Conservation (phyloP, 1,140 invertebrate species). For the Caenorhabditis latens region DNA sequence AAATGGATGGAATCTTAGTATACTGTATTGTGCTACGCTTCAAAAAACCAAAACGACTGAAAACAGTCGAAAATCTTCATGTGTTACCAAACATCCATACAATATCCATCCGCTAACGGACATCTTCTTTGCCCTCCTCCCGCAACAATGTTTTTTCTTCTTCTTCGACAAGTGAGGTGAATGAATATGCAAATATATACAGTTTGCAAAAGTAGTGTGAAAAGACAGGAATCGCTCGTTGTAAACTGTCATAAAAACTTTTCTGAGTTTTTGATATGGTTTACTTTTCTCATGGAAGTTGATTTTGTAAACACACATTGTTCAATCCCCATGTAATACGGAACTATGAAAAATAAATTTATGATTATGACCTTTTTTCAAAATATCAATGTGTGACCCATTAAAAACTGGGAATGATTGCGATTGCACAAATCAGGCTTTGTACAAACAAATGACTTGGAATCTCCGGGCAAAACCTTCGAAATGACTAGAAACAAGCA, state of each 20-base stretch:
- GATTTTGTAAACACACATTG: neutral
- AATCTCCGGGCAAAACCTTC: neutral
- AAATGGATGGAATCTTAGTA: no score
- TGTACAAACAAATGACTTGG: neutral
- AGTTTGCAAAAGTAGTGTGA: conserved; percentile 22
- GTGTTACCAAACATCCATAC: conserved; percentile 12
- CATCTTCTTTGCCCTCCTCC: neutral
- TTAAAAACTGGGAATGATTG: neutral
- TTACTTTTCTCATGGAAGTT: neutral
- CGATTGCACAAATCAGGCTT: neutral
- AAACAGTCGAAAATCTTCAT: no score
- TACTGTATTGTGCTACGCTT: no score
- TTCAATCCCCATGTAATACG: neutral
- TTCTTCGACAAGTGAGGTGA: neutral
- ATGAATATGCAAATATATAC: conserved; percentile 55
- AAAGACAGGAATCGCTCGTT: neutral
- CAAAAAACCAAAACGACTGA: no score
- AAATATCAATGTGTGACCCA: no score
- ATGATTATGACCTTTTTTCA: no score
- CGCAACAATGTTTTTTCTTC: neutral
- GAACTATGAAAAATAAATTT: no score
- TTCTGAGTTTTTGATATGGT: neutral
- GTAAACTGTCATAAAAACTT: neutral
- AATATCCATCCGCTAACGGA: conserved; percentile 1
- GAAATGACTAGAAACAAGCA: conserved; percentile 3